phyloP scores from a whole-genome alignment of 2,113 vertebrate species.

The Morone saxatilis region DNA sequence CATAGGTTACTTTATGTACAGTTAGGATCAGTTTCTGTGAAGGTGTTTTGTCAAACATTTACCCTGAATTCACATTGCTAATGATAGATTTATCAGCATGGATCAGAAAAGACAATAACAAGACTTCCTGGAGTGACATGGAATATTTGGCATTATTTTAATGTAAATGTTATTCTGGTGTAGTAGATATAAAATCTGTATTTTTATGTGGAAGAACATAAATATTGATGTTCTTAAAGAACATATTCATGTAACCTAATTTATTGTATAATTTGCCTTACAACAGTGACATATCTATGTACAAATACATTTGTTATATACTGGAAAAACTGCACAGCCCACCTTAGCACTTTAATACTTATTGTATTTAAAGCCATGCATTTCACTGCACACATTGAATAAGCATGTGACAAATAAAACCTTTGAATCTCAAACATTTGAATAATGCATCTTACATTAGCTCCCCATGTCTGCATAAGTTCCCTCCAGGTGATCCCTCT shows the following conservation, averaged over 20 bases:
- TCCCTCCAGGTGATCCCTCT: no score
- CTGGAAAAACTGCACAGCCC: not conserved
- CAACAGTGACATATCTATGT: not conserved
- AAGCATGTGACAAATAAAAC: not conserved
- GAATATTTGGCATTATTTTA: not conserved
- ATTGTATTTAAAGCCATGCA: not conserved
- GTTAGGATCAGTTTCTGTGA: not conserved
- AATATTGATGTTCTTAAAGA: not conserved
- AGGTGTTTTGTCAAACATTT: not conserved
- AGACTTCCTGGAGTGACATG: not conserved
- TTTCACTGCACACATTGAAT: not conserved
- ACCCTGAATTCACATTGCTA: not conserved
- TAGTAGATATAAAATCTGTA: not conserved
- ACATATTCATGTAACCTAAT: not conserved
- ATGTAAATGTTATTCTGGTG: not conserved
- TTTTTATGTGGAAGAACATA: no score
- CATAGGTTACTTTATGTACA: not conserved
- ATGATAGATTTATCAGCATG: not conserved
- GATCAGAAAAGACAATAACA: not conserved
- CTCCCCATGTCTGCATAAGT: no score
- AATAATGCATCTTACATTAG: not conserved
- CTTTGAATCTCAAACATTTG: not conserved
- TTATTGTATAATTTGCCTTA: not conserved
- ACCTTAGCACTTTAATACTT: not conserved
- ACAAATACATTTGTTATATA: not conserved